These are phyloP conservation scores for Platycercus adscitus DNA, from an alignment of 2,113 vertebrate genomes.

Conservation along the genomic window DNA sequence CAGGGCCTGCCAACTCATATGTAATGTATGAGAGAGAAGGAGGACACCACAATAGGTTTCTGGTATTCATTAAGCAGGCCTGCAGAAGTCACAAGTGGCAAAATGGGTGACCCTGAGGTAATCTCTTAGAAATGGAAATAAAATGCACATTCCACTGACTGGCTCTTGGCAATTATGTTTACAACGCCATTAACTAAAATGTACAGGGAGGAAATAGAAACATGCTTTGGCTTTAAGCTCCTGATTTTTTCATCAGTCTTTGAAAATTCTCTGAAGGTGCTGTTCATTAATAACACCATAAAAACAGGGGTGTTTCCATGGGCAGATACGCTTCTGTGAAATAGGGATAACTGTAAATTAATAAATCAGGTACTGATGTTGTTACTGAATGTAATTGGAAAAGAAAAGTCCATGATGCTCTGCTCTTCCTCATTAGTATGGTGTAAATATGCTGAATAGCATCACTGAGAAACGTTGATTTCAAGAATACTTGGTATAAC, in stretches of 20 bases:
- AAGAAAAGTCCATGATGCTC: background rate
- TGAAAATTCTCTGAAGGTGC: background rate
- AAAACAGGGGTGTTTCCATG: background rate
- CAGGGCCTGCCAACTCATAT: background rate
- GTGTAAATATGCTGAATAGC: background rate
- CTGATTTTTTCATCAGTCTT: background rate
- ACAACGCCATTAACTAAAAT: background rate
- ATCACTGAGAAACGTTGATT: background rate
- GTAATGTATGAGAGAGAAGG: background rate
- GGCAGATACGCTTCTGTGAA: fast-evolving
- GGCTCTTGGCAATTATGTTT: background rate
- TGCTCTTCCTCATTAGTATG: background rate
- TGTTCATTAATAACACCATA: background rate
- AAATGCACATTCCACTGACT: background rate
- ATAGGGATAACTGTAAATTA: background rate
- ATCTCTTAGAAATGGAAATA: background rate
- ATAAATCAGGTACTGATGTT: background rate
- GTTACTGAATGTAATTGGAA: background rate
- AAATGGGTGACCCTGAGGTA: background rate
- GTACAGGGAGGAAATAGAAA: background rate
- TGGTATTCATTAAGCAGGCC: background rate
- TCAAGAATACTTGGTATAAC: background rate
- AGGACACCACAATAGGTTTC: background rate
- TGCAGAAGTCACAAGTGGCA: background rate
- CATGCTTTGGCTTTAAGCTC: background rate